phyloP scores from a whole-genome alignment of 2,113 vertebrate species.

The Paramisgurnus dabryanus region DNA sequence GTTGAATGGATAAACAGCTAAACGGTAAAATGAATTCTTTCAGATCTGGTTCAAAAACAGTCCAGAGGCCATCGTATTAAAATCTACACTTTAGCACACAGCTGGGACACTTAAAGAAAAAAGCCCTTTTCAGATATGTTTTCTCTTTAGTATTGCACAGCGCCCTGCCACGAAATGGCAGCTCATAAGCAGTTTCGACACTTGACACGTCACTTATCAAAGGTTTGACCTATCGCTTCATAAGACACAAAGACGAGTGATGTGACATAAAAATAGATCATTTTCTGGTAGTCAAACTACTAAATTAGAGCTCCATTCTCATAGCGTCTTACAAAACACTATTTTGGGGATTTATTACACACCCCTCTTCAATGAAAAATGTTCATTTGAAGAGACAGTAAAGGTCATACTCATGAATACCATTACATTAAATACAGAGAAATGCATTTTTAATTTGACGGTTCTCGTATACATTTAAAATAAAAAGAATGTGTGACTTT shows the following conservation, averaged over 20 bases:
- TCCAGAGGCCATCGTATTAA: conserved; percentile 42
- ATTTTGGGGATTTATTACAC: conserved; percentile 46
- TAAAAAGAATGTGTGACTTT: conserved; percentile 48
- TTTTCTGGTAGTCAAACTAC: conserved; percentile 16
- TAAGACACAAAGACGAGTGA: conserved; percentile 31
- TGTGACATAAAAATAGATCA: conserved; percentile 30
- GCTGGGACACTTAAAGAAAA: conserved; percentile 50
- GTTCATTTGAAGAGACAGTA: conserved; percentile 22
- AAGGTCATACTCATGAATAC: conserved; percentile 34
- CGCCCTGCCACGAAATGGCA: conserved; percentile 53
- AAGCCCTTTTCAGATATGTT: conserved; percentile 57
- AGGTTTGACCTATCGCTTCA: conserved; percentile 12
- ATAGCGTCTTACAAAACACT: conserved; percentile 42
- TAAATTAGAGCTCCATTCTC: conserved; percentile 19
- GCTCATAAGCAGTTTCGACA: conserved; percentile 48
- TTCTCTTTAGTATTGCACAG: conserved; percentile 59
- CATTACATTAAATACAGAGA: conserved; percentile 36
- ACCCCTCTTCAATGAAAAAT: conserved; percentile 29
- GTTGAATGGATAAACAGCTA: conserved; percentile 1
- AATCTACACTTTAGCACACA: conserved; percentile 44
- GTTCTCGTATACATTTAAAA: not conserved
- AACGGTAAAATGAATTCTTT: conserved; percentile 23
- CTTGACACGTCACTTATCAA: conserved; percentile 5
- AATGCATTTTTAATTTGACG: not conserved
- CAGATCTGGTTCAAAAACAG: conserved; percentile 41